phyloP scores from a whole-genome alignment of 2,888 invertebrate species.

The Byasa hedistus region DNA sequence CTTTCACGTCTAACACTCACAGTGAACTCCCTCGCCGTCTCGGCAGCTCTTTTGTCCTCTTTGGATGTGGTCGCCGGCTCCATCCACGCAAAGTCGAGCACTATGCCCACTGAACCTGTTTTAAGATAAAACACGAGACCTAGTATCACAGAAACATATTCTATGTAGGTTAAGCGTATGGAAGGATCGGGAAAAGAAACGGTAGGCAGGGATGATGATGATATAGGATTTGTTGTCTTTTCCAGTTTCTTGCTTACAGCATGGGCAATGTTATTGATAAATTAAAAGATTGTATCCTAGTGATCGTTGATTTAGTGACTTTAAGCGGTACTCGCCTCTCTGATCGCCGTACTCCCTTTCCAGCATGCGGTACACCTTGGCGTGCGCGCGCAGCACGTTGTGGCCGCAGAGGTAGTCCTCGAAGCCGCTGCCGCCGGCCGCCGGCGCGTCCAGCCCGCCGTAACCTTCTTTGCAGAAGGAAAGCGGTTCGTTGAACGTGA shows the following conservation, averaged over 20 bases:
- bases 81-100: slow-evolving; percentile 65
- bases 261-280: no score
- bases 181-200: no score
- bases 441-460: slow-evolving; percentile 75
- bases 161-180: no score
- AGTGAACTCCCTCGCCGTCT: slow-evolving; percentile 65
- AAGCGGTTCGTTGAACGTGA: slow-evolving; percentile 83
- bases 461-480: slow-evolving; percentile 73
- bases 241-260: no score
- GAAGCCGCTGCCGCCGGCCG: slow-evolving; percentile 69
- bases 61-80: slow-evolving; percentile 63
- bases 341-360: slow-evolving; percentile 56
- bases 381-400: slow-evolving; percentile 83
- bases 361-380: slow-evolving; percentile 81
- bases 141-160: no score
- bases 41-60: slow-evolving; percentile 68
- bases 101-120: slow-evolving; percentile 62
- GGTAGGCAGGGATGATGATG: no score
- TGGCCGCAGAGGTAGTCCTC: slow-evolving; percentile 82
- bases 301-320: no score
- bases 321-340: slow-evolving; percentile 3
- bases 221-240: no score
- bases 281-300: no score
- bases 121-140: not conserved
- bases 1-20: slow-evolving; percentile 54